Percentiles rank a stretch among this genome's conserved stretches.
Conservation (phyloP, 2,888 invertebrate genomes). For the Carterocephalus palaemon region DNA sequence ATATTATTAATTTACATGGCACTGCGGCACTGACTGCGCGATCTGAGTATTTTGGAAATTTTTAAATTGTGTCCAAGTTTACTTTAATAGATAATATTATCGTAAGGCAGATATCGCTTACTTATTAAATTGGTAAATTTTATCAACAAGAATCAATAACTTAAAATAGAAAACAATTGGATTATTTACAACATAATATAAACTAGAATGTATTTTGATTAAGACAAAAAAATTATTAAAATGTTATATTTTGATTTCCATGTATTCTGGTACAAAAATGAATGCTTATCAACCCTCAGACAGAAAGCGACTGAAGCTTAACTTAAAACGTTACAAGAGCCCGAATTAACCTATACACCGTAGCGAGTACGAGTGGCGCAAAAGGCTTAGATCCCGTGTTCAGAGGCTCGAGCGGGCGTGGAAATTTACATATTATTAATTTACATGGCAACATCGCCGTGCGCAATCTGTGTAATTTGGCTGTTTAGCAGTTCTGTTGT, state of each 20-base stretch:
- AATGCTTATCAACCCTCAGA: background rate
- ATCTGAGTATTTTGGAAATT: constrained; percentile 67
- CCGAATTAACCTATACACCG: constrained; percentile 42
- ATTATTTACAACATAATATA: no score
- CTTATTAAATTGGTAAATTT: no score
- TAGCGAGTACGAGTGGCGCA: constrained; percentile 42
- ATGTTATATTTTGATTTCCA: no score
- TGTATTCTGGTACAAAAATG: background rate
- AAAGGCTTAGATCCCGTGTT: constrained; percentile 45
- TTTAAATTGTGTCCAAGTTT: no score
- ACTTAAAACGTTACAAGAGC: constrained; percentile 38
- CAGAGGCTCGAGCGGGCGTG: constrained; percentile 42
- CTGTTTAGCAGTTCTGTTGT: constrained; percentile 58
- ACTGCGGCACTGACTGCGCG: constrained; percentile 58
- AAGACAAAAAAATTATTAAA: no score
- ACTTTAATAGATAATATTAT: no score
- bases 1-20: constrained; percentile 75
- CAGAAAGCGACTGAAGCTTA: constrained; percentile 31
- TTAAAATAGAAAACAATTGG: no score
- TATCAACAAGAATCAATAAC: no score
- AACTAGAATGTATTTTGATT: no score
- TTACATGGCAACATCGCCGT: constrained; percentile 60
- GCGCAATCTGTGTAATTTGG: constrained; percentile 71
- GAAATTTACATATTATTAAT: constrained; percentile 77
- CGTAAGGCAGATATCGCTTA: no score